Conservation (phyloP, 2,888 invertebrate genomes). For the Magallana nippona region DNA sequence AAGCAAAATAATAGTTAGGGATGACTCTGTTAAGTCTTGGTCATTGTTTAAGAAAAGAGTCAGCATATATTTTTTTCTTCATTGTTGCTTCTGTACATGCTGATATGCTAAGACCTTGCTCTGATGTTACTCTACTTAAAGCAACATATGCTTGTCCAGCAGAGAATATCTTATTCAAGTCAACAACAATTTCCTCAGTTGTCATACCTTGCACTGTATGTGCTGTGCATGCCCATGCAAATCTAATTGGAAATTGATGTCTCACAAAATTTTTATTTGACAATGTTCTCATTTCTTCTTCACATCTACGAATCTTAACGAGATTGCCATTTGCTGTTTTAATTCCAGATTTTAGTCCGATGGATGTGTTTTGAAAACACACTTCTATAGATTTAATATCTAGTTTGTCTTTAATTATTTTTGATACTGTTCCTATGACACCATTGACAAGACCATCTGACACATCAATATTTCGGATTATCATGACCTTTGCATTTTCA, state of each 20-base stretch:
- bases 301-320: too few relatives aligned
- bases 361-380: too few relatives aligned
- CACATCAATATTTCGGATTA: constrained; percentile 5
- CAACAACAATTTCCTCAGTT: not conserved
- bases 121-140: constrained; percentile 11
- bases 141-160: constrained; percentile 30
- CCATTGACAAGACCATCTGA: constrained; percentile 40
- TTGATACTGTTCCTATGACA: not conserved
- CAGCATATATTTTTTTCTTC: constrained; percentile 26
- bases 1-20: not conserved
- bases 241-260: constrained; percentile 14
- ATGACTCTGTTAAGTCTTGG: not conserved
- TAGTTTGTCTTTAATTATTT: not conserved
- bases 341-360: too few relatives aligned
- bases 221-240: constrained; percentile 41
- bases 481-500: constrained; percentile 28
- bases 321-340: too few relatives aligned
- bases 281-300: not conserved
- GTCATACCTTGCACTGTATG: constrained; percentile 41
- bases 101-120: not conserved
- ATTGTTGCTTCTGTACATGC: not conserved
- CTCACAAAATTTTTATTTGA: not conserved
- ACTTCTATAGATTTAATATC: constrained; percentile 19
- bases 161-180: not conserved
- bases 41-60: not conserved